Evolutionary conservation across 2,888 invertebrate genomes (phyloP), one percentile per base, ranked within the genome.

Genomic region (Caenorhabditis wallacei): DNA sequence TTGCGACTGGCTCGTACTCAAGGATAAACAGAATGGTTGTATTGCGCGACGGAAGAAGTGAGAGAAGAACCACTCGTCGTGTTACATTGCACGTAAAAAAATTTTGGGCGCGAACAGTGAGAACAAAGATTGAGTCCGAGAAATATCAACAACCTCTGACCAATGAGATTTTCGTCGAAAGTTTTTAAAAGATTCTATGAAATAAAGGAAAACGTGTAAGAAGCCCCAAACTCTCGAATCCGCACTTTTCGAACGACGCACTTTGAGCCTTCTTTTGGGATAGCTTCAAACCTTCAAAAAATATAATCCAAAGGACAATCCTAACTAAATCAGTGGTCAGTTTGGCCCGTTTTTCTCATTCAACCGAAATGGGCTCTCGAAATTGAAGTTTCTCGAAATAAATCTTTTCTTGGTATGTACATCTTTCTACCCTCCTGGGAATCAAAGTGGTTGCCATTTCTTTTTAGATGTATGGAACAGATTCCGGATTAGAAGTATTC

Each of bases 1-100:
- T 78, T 78, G 78, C 78, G 78, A 69, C 78, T 69, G 69, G 78
- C 78, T 78, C 78, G 78, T 78, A 69, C 78, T 78, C 69, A 63
- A 78, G 69, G 78, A 78, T 69, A 78, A 78, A 78, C 78, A 78
- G 63, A 78, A 78, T 78, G 78, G 63, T 63, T 78, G 78, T 59
- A 59, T 68, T 59, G 68, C 69, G 78, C 69, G 69, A 46, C 26
- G 59, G 22, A 68, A 68, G 35, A 75, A 48, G 22, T 57, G 66
- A 40, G 53, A 51, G 43, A 53, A 61, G 54, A 68, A 59, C 40
- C 68, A 59, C 56, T 76, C 51, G 35, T 57, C 59, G 22, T 59
- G 68, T 76, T 51, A 68, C 68, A 68, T 64, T 56, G 59, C 59
- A 63, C 59, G 78, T 69, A 63, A 53, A 76, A 76, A 74, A 76